A percentile compares a stretch with the other conserved stretches of the same genome.
These are phyloP conservation scores for Protosalanx chinensis DNA, from an alignment of 2,797 vertebrate species.

Conservation along the genomic window DNA sequence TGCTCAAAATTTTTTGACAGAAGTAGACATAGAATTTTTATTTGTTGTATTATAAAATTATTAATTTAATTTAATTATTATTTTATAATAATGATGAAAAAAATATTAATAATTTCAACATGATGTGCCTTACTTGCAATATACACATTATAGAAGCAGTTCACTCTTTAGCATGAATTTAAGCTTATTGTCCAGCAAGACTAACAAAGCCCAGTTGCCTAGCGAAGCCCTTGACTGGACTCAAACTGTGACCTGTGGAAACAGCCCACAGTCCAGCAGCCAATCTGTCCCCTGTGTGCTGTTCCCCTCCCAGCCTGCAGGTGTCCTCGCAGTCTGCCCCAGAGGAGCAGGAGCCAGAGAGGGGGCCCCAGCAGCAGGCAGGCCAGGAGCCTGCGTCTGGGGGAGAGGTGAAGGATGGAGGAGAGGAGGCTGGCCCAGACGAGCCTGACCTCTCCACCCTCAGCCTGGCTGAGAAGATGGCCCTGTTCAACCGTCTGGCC, in stretches of 20 bases:
- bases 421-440: constrained; percentile 55
- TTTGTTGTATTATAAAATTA: too few species aligned
- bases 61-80: too few species aligned
- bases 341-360: constrained; percentile 64
- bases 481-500: constrained; percentile 89
- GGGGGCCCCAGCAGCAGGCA: constrained; percentile 33
- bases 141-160: too few species aligned
- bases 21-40: too few species aligned
- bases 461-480: constrained; percentile 94
- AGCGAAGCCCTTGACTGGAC: too few species aligned
- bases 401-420: constrained; percentile 16
- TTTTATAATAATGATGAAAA: too few species aligned
- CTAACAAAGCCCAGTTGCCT: too few species aligned
- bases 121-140: too few species aligned
- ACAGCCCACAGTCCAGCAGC: not conserved
- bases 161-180: too few species aligned
- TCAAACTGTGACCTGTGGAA: too few species aligned
- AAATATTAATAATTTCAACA: too few species aligned
- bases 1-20: constrained; percentile 29
- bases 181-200: not conserved
- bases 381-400: not conserved
- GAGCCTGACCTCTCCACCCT: constrained; percentile 90
- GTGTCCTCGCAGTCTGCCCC: constrained; percentile 78
- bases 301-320: constrained; percentile 75
- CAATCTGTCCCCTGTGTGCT: not conserved